phyloP scores from a whole-genome alignment of 2,797 vertebrate genomes.

The Propithecus deckenii region DNA sequence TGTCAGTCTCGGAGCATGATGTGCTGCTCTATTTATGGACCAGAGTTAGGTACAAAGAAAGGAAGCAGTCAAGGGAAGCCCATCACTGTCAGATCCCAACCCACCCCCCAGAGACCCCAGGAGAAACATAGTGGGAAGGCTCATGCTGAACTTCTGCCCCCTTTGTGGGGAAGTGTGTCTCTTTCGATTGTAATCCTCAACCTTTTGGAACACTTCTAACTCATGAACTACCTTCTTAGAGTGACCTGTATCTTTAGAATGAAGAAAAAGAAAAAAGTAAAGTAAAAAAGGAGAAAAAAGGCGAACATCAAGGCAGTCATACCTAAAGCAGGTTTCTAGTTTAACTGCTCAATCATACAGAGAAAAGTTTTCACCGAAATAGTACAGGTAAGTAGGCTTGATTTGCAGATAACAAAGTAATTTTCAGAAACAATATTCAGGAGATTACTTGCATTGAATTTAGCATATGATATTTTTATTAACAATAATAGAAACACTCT shows the following conservation, averaged over 20 bases:
- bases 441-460: background rate
- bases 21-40: conserved; percentile 50
- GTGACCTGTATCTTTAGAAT: conserved; percentile 55
- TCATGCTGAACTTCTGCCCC: background rate
- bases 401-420: background rate
- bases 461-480: background rate
- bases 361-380: background rate
- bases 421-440: background rate
- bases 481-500: background rate
- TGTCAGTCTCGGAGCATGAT: conserved; percentile 51
- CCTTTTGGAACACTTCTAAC: conserved; percentile 36
- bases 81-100: conserved; percentile 16
- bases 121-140: background rate
- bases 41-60: conserved; percentile 58
- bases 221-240: background rate
- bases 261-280: background rate
- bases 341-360: background rate
- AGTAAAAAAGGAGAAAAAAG: background rate
- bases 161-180: background rate
- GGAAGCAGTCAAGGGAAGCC: conserved; percentile 58
- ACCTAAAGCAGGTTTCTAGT: background rate
- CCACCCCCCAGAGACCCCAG: background rate
- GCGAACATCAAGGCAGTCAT: background rate
- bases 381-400: background rate
- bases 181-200: background rate